Evolutionary conservation across 2,113 vertebrate genomes (phyloP), one percentile per base, ranked within the genome.

Genomic region (Phyllostomus discolor): DNA sequence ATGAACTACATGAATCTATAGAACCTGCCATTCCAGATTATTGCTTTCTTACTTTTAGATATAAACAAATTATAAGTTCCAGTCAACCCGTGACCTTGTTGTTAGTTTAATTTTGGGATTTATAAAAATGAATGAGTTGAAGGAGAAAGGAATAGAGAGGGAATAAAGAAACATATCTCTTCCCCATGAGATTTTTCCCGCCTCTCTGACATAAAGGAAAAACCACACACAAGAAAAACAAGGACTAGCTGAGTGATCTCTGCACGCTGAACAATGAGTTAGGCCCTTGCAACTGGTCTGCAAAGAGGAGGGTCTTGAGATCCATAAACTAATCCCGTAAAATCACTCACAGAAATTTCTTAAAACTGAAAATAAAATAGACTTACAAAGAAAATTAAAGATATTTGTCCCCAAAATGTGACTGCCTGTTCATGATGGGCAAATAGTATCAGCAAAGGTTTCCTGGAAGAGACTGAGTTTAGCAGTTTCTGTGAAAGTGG

Each of bases 321-420:
- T 38, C 20, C 57, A 83, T 8, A 52, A 48, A 76, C 10, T 72
- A 66, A 76, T 70, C 84, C 86, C 35, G 35, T 72, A 33, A 76
- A 76, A 54, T 83, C 11, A 84, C 6, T 79, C 16, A 43, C 41
- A 48, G 43, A 33, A 35, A 88, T 35, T 81, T 88, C 35, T 81
- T 82, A 81, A 88, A 83, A 90, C 8, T 76, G 26, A 78, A 93
- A 66, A 62, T 57, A 62, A 73, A 94, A 46, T 22, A 9, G 26
- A 80, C n/a, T 75, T 20, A 75, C 12, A 69, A 64, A 97, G n/a
- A 82, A 76, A 94, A 73, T 50, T 81, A 82, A 87, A 46, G 57
- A 64, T 2, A 54, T 64, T 28, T 94, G 19, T 31, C 46, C 46
- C 22, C 16, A n/a, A 59, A 88, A 64, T 38, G 19, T 22, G 31